Base-by-base conservation (phyloP, 2,797 vertebrate species). In the Mareca penelope region DNA sequence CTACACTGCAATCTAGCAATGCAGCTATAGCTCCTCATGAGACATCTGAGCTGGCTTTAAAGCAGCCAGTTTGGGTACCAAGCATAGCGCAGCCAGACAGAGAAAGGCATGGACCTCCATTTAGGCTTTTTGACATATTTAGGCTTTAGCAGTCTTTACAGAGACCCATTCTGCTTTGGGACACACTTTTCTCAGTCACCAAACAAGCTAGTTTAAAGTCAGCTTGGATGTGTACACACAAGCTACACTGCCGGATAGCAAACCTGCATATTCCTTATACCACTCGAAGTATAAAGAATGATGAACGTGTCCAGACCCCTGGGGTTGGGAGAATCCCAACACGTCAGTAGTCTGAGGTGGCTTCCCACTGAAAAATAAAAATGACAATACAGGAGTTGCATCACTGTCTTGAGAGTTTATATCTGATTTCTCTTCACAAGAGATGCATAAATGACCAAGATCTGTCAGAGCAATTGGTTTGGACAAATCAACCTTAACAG, bases 391-490 rank as follows among this genome's bases (percentile, higher is more conserved):
- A 7, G 75, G n/a, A 50, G 21, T 89, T 80, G 53, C 48, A 59
- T 86, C 33, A 81, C 63, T 88, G 73, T 33, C 64, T 73, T 82
- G 72, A 91, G 61, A 80, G 40, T 48, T 91, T 80, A n/a, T 72
- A 65, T 39, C 90, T 90, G 60, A 82, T 91, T 91, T 93, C 11
- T 90, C 29, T 72, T 48, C 65, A 61, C 71, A 46, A 56, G 44
- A 80, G 61, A 50, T 61, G 23, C 55, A 83, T 76, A 91, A 96
- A 90, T 79, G 86, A 86, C 46, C 70, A 39, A 48, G 85, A 44
- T 93, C 42, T 94, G 68, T 79, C 61, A 91, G 50, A 92, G n/a
- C 61, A 91, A 87, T 89, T 40, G 31, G 63, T 89, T 75, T 91
- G 53, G 78, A 60, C 75, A 85, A 88, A 95, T 89, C 61, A 90